Evolutionary conservation across 2,888 invertebrate genomes (phyloP).

Genomic region (Cephus sareptanus): DNA sequence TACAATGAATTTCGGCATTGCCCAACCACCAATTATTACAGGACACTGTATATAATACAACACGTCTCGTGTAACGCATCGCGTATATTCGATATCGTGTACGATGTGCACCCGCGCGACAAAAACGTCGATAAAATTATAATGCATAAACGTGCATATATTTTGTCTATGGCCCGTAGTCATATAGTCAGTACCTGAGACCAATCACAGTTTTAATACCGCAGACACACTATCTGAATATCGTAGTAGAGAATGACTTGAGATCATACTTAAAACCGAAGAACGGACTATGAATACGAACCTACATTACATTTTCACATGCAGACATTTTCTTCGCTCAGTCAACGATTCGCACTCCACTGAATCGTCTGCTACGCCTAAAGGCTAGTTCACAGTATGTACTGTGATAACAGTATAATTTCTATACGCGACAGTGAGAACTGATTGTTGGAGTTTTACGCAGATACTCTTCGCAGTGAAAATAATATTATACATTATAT

Average conservation of each 20-base stretch:
- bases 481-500: background rate
- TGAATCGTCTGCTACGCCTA: background rate
- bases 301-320: background rate
- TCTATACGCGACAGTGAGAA: background rate
- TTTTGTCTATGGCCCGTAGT: background rate
- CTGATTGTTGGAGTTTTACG: background rate
- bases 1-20: background rate
- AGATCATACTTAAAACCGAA: too few relatives aligned
- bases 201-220: too few relatives aligned
- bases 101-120: background rate
- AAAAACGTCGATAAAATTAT: background rate
- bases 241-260: too few relatives aligned
- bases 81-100: background rate
- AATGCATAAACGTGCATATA: background rate
- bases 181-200: too few relatives aligned
- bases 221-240: too few relatives aligned
- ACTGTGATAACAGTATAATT: too few relatives aligned
- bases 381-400: background rate
- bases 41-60: background rate
- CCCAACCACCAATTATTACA: background rate
- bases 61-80: background rate
- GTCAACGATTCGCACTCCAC: background rate
- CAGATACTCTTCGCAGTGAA: background rate
- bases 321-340: background rate
- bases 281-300: too few relatives aligned